Conservation (phyloP, 2,888 invertebrate species). For the Pogonocherus hispidulus region DNA sequence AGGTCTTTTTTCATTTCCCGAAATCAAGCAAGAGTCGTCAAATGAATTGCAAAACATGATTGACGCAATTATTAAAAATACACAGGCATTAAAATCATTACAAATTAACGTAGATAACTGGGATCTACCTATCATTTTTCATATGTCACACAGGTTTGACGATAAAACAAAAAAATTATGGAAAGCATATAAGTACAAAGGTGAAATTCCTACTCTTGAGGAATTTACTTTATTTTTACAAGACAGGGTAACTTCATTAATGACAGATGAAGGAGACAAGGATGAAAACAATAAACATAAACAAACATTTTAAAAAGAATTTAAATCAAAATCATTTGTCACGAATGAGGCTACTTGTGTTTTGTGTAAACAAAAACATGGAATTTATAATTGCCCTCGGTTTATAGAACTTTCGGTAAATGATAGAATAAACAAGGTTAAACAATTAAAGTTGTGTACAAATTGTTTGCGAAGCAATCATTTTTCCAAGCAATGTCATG, state of each 20-base stretch:
- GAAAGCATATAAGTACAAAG: neutral
- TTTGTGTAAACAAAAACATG: neutral
- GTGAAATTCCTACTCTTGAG: neutral
- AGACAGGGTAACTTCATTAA: neutral
- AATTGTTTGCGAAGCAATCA: neutral
- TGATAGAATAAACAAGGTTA: neutral
- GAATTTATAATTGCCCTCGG: neutral
- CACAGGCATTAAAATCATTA: neutral
- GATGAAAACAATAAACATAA: neutral
- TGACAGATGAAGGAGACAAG: neutral
- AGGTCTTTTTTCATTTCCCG: too few species aligned
- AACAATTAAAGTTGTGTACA: neutral
- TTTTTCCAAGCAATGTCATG: neutral
- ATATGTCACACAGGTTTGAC: neutral
- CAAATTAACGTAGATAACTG: neutral
- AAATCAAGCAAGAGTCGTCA: too few species aligned
- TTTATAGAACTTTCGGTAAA: neutral
- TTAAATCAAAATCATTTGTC: neutral
- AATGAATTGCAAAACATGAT: too few species aligned
- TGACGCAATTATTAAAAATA: constrained; percentile 17
- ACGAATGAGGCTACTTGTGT: neutral
- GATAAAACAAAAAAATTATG: neutral
- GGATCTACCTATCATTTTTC: neutral
- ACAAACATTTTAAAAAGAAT: neutral
- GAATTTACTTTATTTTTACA: neutral